These are phyloP conservation scores for Rhinichthys klamathensis DNA, from an alignment of 2,113 vertebrate species.

Conservation along the genomic window DNA sequence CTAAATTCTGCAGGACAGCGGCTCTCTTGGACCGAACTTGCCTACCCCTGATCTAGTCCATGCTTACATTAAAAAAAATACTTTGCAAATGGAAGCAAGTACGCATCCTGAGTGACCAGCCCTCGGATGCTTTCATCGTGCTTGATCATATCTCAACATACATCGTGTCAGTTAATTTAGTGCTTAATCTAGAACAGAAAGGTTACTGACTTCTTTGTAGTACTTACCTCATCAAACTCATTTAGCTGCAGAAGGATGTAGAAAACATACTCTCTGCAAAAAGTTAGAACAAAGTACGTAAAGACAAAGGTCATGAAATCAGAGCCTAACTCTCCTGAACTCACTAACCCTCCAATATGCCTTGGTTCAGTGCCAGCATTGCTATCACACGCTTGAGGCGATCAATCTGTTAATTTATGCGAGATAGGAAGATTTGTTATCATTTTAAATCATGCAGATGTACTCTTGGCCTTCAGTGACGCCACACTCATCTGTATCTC, in stretches of 20 bases:
- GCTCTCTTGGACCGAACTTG: too few relatives aligned
- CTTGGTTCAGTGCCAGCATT: slow-evolving; percentile 44
- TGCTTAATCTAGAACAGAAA: neutral
- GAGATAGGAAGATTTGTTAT: slow-evolving; percentile 43
- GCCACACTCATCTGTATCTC: slow-evolving; percentile 8
- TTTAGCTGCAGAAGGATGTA: neutral
- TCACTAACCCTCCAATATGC: slow-evolving; percentile 20
- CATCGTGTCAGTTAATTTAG: neutral
- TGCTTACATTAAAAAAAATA: neutral
- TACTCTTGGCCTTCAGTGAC: neutral
- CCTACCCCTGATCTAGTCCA: too few relatives aligned
- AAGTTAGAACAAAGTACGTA: slow-evolving; percentile 30
- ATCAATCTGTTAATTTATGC: slow-evolving; percentile 21
- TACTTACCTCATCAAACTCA: neutral
- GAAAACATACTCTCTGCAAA: neutral
- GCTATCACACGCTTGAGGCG: slow-evolving; percentile 30
- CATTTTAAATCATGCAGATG: slow-evolving; percentile 30
- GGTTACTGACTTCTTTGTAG: neutral
- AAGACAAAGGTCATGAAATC: slow-evolving; percentile 27
- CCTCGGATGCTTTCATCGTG: neutral
- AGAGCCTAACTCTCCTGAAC: slow-evolving; percentile 24
- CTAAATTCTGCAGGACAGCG: too few relatives aligned
- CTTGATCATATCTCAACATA: neutral
- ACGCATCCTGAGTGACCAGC: neutral
- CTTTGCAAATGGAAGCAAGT: neutral